Evolutionary conservation across 1,140 invertebrate species (phyloP), one percentile per base, ranked within the genome.

Genomic region (Drosophila kanapiae): DNA sequence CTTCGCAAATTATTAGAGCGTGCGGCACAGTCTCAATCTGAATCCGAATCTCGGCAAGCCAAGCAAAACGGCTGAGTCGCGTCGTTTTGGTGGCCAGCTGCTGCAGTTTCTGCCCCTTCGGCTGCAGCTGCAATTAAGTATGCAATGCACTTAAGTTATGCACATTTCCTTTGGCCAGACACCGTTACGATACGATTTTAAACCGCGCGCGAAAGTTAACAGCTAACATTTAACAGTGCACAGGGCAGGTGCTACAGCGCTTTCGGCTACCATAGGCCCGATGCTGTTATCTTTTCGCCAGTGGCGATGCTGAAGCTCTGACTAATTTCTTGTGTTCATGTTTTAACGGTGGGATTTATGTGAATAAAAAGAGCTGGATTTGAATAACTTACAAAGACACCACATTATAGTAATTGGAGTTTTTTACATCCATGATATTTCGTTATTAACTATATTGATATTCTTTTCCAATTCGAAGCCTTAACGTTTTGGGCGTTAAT

Each of bases 91-190:
- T 77, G 69, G 69, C 58, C 65, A 80, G 60, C 38, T 43, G 49
- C 51, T 47, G 53, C 38, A 31, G 53, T 37, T 58, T 53, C 45
- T 13, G 11, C 77, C 56, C 37, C 43, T 33, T 62, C 29, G 57
- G 29, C 11, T 65, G 35, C 42, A 71, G 63, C 71, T 57, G 77
- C 80, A 86, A 86, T 86, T 87, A 87, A 78, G 70, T 78, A 83
- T 88, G 77, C 82, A 78, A 76, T 88, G 87, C 85, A 76, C 82
- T 77, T 81, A 88, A 90, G 84, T 88, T 90, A 88, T 88, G 85
- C 84, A 77, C 85, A 88, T 88, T 88, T 88, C 84, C 84, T 88
- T 88, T 88, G 84, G 69, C 68, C 68, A 88, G 78, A 74, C 79
- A 88, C 85, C 84, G 84, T 88, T 84, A 90, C 84, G 38, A 51